Evolutionary conservation across 2,888 invertebrate genomes (phyloP), one percentile per base, ranked within the genome.

Genomic region (Protodeltote pygarga): DNA sequence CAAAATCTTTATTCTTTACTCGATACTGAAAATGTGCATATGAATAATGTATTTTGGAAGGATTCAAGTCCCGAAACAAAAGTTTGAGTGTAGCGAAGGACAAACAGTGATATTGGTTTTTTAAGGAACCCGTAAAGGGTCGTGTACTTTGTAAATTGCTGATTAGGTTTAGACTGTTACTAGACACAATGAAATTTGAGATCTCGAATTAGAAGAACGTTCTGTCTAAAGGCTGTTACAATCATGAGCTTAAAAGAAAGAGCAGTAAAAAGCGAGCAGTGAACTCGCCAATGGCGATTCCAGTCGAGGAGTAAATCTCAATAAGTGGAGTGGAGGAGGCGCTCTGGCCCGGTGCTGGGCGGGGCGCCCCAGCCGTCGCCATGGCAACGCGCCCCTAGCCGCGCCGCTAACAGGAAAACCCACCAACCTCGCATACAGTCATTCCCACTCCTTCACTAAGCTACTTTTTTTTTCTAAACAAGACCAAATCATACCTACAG

Each of bases 351-450:
- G 73, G 69, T 50, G 66, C 66, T 83, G 86, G 87, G 86, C 84
- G 87, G 87, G 86, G 87, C 84, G 77, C 79, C 81, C 81, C 75
- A 83, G 80, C 81, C 75, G 86, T 90, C 68, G 76, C 79, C 81
- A 88, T 85, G 77, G 83, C 78, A 82, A 90, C 88, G 77, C 77
- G 66, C 68, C 81, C 80, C 80, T 79, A 77, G 74, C 75, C 73
- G 69, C 72, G 60, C 46, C 74, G 55, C 69, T 57, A 68, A 53
- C 70, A 68, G 71, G 71, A 72, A 71, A 72, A 72, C 68, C 72
- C 51, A 70, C 61, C 59, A 51, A 54, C 40, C 38, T 57, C 53
- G 27, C 45, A 62, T 58, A 44, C 50, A 57, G 61, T 55, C 50
- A 57, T 60, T 55, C 69, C 59, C 48, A 52, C 52, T 57, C 41